Percentiles rank a stretch among this genome's conserved stretches.
Evolutionary conservation across 2,888 invertebrate species (phyloP).

Genomic region (Oeneis ivallda): DNA sequence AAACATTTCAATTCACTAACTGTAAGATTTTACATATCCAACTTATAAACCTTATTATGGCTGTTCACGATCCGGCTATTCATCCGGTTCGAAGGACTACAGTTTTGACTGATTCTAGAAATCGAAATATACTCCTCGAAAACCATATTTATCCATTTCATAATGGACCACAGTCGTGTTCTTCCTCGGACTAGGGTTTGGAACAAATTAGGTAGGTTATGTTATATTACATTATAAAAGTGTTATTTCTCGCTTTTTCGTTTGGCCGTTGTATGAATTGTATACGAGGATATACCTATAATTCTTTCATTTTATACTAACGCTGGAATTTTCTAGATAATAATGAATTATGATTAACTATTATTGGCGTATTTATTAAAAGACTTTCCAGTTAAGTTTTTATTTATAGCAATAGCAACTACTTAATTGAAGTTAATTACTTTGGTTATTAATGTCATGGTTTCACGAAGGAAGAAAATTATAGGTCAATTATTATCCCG

Average conservation of each 20-base stretch:
- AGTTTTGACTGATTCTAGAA: background rate
- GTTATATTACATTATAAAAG: no score
- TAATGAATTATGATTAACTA: background rate
- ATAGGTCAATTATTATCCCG: background rate
- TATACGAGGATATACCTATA: no score
- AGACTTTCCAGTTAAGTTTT: conserved; percentile 12
- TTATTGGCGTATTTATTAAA: background rate
- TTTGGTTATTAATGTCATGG: conserved; percentile 9
- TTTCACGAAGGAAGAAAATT: background rate
- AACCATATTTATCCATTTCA: no score
- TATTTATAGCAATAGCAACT: conserved; percentile 6
- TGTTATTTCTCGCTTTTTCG: no score
- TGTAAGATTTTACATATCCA: no score
- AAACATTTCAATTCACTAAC: no score
- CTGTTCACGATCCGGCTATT: no score
- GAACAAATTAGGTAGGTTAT: no score
- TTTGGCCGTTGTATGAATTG: no score
- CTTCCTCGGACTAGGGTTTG: no score
- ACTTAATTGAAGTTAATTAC: conserved; percentile 14
- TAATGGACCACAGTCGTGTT: background rate
- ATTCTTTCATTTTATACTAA: background rate
- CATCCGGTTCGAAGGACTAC: background rate
- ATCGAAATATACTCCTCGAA: no score
- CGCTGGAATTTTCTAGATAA: background rate
- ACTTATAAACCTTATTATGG: no score